Evolutionary conservation across 2,888 invertebrate genomes (phyloP), one percentile per base, ranked within the genome.

Genomic region (Camptogramma bilineatum): DNA sequence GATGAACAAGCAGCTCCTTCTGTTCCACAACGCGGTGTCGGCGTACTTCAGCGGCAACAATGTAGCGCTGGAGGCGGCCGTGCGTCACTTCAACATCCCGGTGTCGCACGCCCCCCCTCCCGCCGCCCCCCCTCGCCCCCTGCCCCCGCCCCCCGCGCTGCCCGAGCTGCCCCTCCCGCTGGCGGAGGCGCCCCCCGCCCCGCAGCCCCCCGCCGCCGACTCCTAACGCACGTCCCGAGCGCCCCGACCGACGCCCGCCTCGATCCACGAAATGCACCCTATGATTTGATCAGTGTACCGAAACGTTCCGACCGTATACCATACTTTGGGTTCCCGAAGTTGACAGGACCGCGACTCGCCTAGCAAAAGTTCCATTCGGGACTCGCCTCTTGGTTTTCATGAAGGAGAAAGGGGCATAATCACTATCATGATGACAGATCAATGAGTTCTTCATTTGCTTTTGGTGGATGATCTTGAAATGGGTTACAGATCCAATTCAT

Each of bases 21-120:
- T 99, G 76, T 97, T 99, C 90, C 99, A 99, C 92, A 99, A 99
- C 91, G 99, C 99, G 1, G 96, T 99, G 64, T 97, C 98, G 34
- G 98, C 99, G 7, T 99, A 99, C 93, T 99, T 99, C 93, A 98
- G 98, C 79, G 99, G 99, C 59, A 99, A 99, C 94, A 97, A 98
- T 85, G 95, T 96, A 68, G 97, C 98, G 67, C 92, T 99, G 61
- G 99, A 99, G 86, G 97, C 97, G 24, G 98, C 99, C 18, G 94
- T 99, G 74, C 97, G 98, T 79, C 98, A 99, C 94, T 99, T 99
- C 92, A 98, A 97, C 91, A 97, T 99, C 83, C 48, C 47, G 76
- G 31, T 77, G 64, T 56, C 71, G n/a, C 73, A 73, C 48, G 52
- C 75, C 73, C 21, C 62, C 68, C 34, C 70, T 39, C 34, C 62